Evolutionary conservation across 2,888 invertebrate species (phyloP).

Genomic region (Drosophila dives): DNA sequence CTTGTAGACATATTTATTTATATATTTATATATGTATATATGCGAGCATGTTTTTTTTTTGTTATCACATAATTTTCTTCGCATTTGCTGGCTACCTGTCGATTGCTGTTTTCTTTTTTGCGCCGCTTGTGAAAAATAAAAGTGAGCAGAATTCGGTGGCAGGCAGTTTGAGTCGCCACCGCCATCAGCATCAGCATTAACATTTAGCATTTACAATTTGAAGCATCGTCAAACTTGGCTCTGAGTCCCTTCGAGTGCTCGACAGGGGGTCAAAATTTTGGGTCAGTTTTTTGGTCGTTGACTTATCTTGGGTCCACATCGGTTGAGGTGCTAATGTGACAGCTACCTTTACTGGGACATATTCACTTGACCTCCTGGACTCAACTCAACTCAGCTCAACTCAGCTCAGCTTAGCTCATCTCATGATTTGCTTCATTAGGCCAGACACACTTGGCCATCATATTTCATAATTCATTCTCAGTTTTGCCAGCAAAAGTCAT

Average conservation of each 20-base stretch:
- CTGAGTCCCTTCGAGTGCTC: slow-evolving; percentile 28
- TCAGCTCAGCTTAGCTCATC: slow-evolving; percentile 18
- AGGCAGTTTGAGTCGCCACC: slow-evolving; percentile 44
- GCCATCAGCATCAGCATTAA: slow-evolving; percentile 25
- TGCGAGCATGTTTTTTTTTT: slow-evolving; percentile 15
- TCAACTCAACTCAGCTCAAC: slow-evolving; percentile 7
- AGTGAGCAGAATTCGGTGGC: slow-evolving; percentile 65
- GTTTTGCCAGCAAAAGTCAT: slow-evolving; percentile 50
- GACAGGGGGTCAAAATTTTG: slow-evolving; percentile 51
- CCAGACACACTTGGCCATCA: slow-evolving; percentile 41
- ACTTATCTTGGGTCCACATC: slow-evolving; percentile 77
- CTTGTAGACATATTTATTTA: slow-evolving; percentile 38
- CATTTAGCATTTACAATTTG: slow-evolving; percentile 44
- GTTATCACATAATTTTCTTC: slow-evolving; percentile 76
- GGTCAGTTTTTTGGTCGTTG: slow-evolving; percentile 66
- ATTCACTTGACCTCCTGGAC: slow-evolving; percentile 26
- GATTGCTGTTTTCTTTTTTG: slow-evolving; percentile 52
- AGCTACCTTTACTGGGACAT: slow-evolving; percentile 67
- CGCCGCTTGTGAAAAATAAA: slow-evolving; percentile 75
- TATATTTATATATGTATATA: slow-evolving; percentile 12
- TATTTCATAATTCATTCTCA: slow-evolving; percentile 75
- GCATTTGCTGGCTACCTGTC: slow-evolving; percentile 72
- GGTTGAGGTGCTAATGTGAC: slow-evolving; percentile 79
- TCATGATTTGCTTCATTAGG: slow-evolving; percentile 62
- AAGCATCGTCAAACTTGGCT: slow-evolving; percentile 32